Percentiles rank a stretch among this genome's conserved stretches.
Conservation (phyloP, 2,797 vertebrate species). For the Thripadectes ignobilis region DNA sequence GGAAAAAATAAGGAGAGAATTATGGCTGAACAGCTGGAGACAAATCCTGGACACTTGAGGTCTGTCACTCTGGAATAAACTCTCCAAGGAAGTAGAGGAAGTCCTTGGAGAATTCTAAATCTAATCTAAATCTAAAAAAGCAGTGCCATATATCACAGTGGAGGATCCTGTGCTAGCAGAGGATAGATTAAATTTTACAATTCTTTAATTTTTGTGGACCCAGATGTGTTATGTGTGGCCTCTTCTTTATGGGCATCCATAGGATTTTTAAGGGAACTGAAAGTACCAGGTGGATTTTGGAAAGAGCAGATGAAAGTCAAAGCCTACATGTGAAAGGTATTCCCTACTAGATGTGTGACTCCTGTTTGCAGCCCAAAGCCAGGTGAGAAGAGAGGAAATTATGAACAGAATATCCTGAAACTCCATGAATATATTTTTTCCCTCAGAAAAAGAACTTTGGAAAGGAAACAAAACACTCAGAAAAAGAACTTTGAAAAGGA, state of each 20-base stretch:
- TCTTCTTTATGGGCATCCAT: not conserved
- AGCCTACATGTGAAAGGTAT: not conserved
- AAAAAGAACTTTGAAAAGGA: not conserved
- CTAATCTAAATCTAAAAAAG: not conserved
- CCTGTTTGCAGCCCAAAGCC: not conserved
- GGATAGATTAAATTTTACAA: not conserved
- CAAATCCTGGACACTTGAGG: not conserved
- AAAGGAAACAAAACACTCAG: not conserved
- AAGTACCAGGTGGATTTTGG: not conserved
- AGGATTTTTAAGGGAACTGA: not conserved
- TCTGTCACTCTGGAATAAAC: not conserved
- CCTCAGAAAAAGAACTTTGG: not conserved
- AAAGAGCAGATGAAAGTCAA: not conserved
- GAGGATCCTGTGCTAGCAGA: not conserved
- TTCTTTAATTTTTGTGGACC: not conserved
- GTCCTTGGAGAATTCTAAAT: not conserved
- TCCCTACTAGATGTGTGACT: not conserved
- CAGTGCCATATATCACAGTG: not conserved
- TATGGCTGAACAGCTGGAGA: not conserved
- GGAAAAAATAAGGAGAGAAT: not conserved
- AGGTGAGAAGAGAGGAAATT: not conserved
- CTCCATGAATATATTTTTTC: not conserved
- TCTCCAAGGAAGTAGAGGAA: not conserved
- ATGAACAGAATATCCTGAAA: not conserved
- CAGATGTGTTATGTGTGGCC: not conserved